A percentile compares a stretch with the other conserved stretches of the same genome.
Conservation (phyloP, 1,140 invertebrate species). For the Glossosoma conforme region DNA sequence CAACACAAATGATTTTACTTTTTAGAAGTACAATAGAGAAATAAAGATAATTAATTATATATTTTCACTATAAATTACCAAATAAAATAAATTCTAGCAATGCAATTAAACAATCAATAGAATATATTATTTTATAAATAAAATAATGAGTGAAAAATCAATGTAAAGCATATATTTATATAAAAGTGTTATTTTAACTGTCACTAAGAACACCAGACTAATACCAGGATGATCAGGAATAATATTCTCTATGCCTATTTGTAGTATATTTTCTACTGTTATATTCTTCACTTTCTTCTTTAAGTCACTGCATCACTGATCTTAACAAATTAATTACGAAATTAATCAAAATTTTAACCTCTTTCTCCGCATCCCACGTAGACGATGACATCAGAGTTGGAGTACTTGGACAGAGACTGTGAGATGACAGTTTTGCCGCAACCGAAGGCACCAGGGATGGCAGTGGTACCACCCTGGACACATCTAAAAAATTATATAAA, state of each 20-base stretch:
- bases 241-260: no score
- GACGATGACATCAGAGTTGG: conserved; percentile 98
- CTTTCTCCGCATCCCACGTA: conserved; percentile 99
- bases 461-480: conserved; percentile 98
- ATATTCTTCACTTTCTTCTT: no score
- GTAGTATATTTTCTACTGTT: no score
- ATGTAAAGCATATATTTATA: no score
- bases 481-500: conserved; percentile 61
- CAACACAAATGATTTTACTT: conserved; percentile 12
- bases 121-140: no score
- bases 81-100: no score
- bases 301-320: no score
- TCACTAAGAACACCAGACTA: no score
- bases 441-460: conserved; percentile 88
- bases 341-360: conserved; percentile 60
- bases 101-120: no score
- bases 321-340: no score
- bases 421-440: conserved; percentile 99
- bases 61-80: not conserved
- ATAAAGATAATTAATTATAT: conserved; percentile 1
- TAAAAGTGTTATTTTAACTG: no score
- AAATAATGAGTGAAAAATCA: conserved; percentile 6
- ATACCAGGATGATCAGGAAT: no score
- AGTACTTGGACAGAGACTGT: conserved; percentile 98
- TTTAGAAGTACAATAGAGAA: conserved; percentile 1